Evolutionary conservation across 2,113 vertebrate genomes (phyloP).

Genomic region (Porphyrio hochstetteri): DNA sequence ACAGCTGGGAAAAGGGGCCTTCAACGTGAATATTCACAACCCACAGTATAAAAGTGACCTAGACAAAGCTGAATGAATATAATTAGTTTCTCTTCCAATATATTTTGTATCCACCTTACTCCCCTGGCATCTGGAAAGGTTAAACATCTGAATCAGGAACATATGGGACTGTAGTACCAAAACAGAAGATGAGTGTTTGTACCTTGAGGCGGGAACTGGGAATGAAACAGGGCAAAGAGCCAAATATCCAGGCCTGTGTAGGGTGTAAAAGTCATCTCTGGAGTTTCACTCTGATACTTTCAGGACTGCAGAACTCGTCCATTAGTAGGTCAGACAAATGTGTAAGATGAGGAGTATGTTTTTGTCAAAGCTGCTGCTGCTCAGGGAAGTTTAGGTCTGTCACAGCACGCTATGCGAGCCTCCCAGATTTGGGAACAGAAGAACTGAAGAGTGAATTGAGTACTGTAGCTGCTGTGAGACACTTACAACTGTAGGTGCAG

Average conservation of each 20-base stretch:
- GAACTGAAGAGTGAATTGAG: neutral
- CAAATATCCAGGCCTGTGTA: neutral
- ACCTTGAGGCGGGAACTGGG: neutral
- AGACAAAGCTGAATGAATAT: neutral
- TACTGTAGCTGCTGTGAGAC: neutral
- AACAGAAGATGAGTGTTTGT: neutral
- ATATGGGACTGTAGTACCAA: neutral
- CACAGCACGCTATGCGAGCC: fast-evolving
- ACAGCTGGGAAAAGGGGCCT: neutral
- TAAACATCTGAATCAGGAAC: neutral
- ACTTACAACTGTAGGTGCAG: neutral
- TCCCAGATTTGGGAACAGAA: neutral
- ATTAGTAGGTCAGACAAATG: neutral
- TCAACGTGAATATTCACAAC: neutral
- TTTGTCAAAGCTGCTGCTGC: neutral
- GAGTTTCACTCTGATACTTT: neutral
- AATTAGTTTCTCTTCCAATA: neutral
- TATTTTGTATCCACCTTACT: neutral
- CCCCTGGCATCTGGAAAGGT: neutral
- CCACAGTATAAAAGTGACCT: neutral
- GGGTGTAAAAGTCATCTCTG: neutral
- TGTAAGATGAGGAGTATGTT: neutral
- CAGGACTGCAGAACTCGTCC: neutral
- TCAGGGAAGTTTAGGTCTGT: neutral
- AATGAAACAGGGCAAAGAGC: neutral